phyloP scores from a whole-genome alignment of 2,797 vertebrate genomes.

The Hippocampus kuda region DNA sequence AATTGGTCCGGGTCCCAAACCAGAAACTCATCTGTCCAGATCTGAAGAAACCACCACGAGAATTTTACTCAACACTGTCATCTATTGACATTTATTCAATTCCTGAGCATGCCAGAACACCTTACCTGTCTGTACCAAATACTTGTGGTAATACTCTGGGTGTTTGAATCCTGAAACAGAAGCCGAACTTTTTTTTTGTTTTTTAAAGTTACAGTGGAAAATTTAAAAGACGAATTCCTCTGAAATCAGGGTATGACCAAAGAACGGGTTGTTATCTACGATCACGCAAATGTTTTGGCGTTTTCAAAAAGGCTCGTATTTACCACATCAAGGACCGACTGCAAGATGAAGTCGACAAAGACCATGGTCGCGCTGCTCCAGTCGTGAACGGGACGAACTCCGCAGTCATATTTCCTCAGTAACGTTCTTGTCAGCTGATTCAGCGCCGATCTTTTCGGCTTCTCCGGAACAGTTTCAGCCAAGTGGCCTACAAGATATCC shows the following conservation, averaged over 20 bases:
- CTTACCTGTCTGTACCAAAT: slow-evolving; percentile 79
- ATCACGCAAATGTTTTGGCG: too few species aligned
- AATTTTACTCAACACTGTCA: background rate
- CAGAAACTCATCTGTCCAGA: slow-evolving; percentile 82
- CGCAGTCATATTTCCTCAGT: slow-evolving; percentile 69
- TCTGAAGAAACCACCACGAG: slow-evolving; percentile 47
- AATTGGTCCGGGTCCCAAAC: slow-evolving; percentile 81
- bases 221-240: background rate
- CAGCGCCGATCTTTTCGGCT: slow-evolving; percentile 67
- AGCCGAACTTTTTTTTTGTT: background rate
- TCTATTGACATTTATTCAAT: background rate
- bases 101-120: background rate
- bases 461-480: slow-evolving; percentile 47
- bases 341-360: slow-evolving; percentile 72
- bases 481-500: slow-evolving; percentile 12
- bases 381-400: slow-evolving; percentile 74
- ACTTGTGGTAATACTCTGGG: slow-evolving; percentile 77
- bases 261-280: too few species aligned
- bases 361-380: slow-evolving; percentile 69
- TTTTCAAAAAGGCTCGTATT: background rate
- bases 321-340: slow-evolving; percentile 79
- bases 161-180: slow-evolving; percentile 70
- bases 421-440: slow-evolving; percentile 72
- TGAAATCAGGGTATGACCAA: too few species aligned
- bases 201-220: background rate